Percentiles rank a stretch among this genome's conserved stretches.
Conservation (phyloP, 2,888 invertebrate genomes). For the Rotaria sp. region DNA sequence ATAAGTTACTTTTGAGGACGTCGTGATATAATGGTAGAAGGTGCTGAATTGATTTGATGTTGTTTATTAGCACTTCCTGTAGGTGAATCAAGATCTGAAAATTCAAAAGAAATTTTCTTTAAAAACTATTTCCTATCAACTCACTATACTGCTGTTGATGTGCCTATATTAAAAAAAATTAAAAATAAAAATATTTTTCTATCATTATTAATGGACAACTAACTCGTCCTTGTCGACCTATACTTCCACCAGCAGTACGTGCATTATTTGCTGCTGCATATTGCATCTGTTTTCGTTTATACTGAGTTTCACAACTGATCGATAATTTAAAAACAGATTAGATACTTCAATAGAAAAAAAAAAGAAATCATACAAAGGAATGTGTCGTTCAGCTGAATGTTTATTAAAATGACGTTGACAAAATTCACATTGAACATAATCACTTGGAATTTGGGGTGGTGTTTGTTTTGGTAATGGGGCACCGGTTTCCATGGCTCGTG, state of each 20-base stretch:
- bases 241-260: not conserved
- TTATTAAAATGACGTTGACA: constrained; percentile 79
- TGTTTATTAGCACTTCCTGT: constrained; percentile 16
- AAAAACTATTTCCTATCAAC: not conserved
- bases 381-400: constrained; percentile 84
- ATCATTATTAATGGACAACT: not conserved
- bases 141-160: not conserved
- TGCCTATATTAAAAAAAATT: not conserved
- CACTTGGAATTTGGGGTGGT: constrained; percentile 49
- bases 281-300: constrained; percentile 29
- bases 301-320: constrained; percentile 19
- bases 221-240: not conserved
- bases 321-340: not conserved
- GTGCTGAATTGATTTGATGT: constrained; percentile 16
- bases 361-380: constrained; percentile 63
- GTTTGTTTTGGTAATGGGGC: constrained; percentile 58
- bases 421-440: constrained; percentile 71
- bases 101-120: not conserved
- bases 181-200: not conserved
- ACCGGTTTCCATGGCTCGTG: constrained; percentile 56
- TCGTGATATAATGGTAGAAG: not conserved
- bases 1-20: not conserved
- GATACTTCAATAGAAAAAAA: not conserved
- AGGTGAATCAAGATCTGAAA: not conserved
- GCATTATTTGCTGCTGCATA: not conserved